A percentile compares a stretch with the other conserved stretches of the same genome.
Evolutionary conservation across 2,888 invertebrate species (phyloP).

Genomic region (Temnothorax unifasciatus): DNA sequence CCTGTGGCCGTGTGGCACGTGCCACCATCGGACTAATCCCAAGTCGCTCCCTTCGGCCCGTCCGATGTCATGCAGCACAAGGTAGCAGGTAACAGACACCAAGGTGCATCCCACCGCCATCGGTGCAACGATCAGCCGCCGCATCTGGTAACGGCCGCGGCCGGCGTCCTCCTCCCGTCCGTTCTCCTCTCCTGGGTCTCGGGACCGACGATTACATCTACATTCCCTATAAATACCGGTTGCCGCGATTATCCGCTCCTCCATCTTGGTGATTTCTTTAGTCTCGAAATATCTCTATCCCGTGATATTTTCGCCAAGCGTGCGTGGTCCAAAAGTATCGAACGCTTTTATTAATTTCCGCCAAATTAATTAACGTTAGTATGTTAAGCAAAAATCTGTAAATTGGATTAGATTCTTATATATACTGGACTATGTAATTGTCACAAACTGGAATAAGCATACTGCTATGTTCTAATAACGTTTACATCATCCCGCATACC

Average conservation of each 20-base stretch:
- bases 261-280: slow-evolving; percentile 68
- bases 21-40: slow-evolving; percentile 81
- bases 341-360: neutral
- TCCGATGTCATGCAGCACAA: slow-evolving; percentile 72
- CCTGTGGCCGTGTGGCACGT: slow-evolving; percentile 82
- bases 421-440: neutral
- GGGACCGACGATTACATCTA: slow-evolving; percentile 72
- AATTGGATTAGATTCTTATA: neutral
- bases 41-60: slow-evolving; percentile 77
- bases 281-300: slow-evolving; percentile 60
- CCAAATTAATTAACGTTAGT: neutral
- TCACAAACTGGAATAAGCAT: neutral
- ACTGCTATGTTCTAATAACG: neutral
- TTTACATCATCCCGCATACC: neutral
- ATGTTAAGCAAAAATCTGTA: neutral
- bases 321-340: neutral
- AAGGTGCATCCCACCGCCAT: slow-evolving; percentile 71
- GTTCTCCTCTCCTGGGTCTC: slow-evolving; percentile 57
- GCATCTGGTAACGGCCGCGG: slow-evolving; percentile 63
- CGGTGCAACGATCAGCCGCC: slow-evolving; percentile 66
- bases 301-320: neutral
- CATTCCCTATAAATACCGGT: slow-evolving; percentile 74
- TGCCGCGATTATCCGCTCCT: slow-evolving; percentile 67
- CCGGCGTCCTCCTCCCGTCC: slow-evolving; percentile 51
- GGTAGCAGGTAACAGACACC: slow-evolving; percentile 79